Base-by-base conservation (phyloP, 2,888 invertebrate genomes). In the Anthoptus insignis region DNA sequence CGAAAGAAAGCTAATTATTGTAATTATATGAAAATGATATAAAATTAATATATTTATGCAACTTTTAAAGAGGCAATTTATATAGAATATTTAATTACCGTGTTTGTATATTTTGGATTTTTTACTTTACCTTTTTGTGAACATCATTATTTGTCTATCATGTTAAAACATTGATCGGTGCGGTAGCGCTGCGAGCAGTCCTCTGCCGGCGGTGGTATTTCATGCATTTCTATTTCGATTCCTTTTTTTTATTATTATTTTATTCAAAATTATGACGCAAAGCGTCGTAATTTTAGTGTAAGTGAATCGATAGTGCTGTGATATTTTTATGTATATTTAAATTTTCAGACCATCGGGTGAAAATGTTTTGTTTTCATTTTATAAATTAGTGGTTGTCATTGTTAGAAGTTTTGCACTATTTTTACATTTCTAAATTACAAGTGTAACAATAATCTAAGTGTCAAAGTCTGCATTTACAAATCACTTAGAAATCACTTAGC, bases 261-360 rank as follows among this genome's bases (percentile, higher is more conserved):
- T 70, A 68, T 81, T 75, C 73, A 77, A 82, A 83, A 77, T 81
- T 76, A 80, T 76, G 86, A 77, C 81, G 92, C 92, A 75, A 87
- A 91, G 92, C 92, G 86, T 81, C 79, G 79, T 74, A 84, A 76
- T 81, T 81, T 83, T 91, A 91, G 92, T 78, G 86, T 92, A 92
- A 92, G 92, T 83, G 91, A 90, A 93, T 91, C 91, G 92, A 92
- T 92, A 87, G 91, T 92, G 92, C 92, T 93, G 92, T 93, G 92
- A 93, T 93, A 93, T 93, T 92, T 90, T 92, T 89, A 90, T 92
- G 89, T 92, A 92, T 89, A 90, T 89, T 86, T 91, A 91, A 78
- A 83, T 77, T 76, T 76, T 90, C 89, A 89, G 89, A n/a, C n/a
- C n/a, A n/a, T n/a, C n/a, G n/a, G n/a, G n/a, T n/a, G n/a, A n/a